These are phyloP conservation scores for Podilymbus podiceps DNA, from an alignment of 2,113 vertebrate genomes.

Conservation along the genomic window DNA sequence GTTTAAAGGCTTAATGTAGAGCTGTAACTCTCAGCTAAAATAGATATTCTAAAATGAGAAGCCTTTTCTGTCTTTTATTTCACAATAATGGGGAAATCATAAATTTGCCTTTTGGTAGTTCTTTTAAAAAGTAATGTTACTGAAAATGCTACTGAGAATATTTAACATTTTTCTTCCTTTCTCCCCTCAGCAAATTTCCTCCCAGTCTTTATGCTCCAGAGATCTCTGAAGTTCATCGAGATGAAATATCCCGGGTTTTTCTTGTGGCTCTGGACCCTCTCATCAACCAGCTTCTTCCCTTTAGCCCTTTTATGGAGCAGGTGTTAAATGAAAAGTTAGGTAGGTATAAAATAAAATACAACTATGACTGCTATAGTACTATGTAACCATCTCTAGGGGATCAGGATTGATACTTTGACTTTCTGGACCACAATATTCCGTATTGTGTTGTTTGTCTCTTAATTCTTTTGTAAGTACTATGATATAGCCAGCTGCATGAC, in stretches of 20 bases:
- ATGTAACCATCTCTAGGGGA: not conserved
- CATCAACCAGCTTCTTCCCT: slow-evolving; percentile 81
- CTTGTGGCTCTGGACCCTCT: slow-evolving; percentile 85
- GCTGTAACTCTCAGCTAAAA: not conserved
- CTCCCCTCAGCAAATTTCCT: slow-evolving; percentile 81
- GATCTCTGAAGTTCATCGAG: slow-evolving; percentile 69
- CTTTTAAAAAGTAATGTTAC: not conserved
- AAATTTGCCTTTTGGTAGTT: not conserved
- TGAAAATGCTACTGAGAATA: not conserved
- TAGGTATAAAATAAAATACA: slow-evolving; percentile 65
- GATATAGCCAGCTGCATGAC: not conserved
- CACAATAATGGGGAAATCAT: not conserved
- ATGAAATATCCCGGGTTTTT: slow-evolving; percentile 82
- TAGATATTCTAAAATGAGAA: not conserved
- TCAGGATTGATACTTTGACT: not conserved
- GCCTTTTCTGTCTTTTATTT: not conserved
- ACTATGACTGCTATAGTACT: not conserved
- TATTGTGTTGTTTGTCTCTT: not conserved
- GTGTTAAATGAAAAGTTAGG: slow-evolving; percentile 78
- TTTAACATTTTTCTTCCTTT: not conserved
- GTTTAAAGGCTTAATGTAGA: not conserved
- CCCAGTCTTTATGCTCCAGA: slow-evolving; percentile 79
- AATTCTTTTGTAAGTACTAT: not conserved
- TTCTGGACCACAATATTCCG: not conserved
- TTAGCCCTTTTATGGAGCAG: slow-evolving; percentile 79